A percentile compares a stretch with the other conserved stretches of the same genome.
Evolutionary conservation across 2,888 invertebrate genomes (phyloP).

Genomic region (Oscheius sp.): DNA sequence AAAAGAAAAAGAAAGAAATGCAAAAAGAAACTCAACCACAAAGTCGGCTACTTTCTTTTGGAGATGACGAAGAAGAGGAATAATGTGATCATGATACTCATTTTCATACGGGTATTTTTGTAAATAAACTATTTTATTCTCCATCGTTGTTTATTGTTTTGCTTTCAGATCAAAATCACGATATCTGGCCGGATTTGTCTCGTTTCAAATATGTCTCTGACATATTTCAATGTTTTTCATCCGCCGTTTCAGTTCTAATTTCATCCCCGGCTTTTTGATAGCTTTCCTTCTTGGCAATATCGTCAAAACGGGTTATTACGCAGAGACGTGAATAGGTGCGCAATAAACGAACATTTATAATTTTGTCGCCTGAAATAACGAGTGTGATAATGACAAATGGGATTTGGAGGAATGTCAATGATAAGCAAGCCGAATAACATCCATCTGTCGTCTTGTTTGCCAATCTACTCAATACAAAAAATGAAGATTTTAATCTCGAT

Average conservation of each 20-base stretch:
- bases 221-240: no score
- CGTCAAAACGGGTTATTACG: not conserved
- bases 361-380: not conserved
- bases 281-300: not conserved
- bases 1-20: slow-evolving; percentile 21
- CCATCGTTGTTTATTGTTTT: no score
- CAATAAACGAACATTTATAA: slow-evolving; percentile 15
- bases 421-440: not conserved
- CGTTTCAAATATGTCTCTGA: not conserved
- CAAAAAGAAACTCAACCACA: slow-evolving; percentile 30
- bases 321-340: not conserved
- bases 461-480: not conserved
- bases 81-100: not conserved
- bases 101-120: not conserved
- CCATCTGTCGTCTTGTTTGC: not conserved
- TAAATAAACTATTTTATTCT: not conserved
- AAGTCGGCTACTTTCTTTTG: slow-evolving; percentile 55
- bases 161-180: no score
- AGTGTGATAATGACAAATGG: no score
- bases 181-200: not conserved
- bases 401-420: not conserved
- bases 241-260: no score
- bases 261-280: not conserved
- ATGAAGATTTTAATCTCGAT: not conserved
- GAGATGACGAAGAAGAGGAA: slow-evolving; percentile 65